Evolutionary conservation across 53 echinoderm and acorn worm genomes (phyloP).

Genomic region (Holothuria leucospilota): DNA sequence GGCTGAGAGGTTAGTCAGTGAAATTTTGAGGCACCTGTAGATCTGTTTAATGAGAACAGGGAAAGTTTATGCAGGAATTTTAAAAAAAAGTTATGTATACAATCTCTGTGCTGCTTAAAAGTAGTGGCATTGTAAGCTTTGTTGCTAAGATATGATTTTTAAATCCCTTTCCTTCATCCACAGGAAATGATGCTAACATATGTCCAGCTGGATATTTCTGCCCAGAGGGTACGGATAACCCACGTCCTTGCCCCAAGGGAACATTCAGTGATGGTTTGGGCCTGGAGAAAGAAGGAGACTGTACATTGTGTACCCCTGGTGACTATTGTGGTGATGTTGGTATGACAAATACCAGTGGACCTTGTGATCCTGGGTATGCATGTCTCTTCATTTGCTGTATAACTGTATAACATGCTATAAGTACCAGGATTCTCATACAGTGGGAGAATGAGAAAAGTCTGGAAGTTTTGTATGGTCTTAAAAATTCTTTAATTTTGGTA

Average conservation of each 20-base stretch:
- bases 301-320: constrained; percentile 85
- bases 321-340: constrained; percentile 89
- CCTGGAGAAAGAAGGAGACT: constrained; percentile 76
- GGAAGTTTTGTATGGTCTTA: too few relatives aligned
- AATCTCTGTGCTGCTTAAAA: neutral
- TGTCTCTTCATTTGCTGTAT: too few relatives aligned
- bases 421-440: too few relatives aligned
- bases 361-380: constrained; percentile 85
- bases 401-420: too few relatives aligned
- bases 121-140: neutral
- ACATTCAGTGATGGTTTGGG: constrained; percentile 82
- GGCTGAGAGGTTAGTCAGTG: too few relatives aligned
- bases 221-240: constrained; percentile 84
- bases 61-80: too few relatives aligned
- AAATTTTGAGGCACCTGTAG: too few relatives aligned
- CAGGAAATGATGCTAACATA: constrained; percentile 88
- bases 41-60: too few relatives aligned
- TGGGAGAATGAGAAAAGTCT: too few relatives aligned
- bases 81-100: too few relatives aligned
- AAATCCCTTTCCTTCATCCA: neutral
- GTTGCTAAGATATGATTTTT: neutral
- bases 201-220: constrained; percentile 92
- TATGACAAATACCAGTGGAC: constrained; percentile 85
- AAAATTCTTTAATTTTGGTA: too few relatives aligned
- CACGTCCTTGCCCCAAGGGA: constrained; percentile 94